A percentile compares a stretch with the other conserved stretches of the same genome.
phyloP scores from a whole-genome alignment of 2,888 invertebrate species.

The Ditylenchus weischeri region DNA sequence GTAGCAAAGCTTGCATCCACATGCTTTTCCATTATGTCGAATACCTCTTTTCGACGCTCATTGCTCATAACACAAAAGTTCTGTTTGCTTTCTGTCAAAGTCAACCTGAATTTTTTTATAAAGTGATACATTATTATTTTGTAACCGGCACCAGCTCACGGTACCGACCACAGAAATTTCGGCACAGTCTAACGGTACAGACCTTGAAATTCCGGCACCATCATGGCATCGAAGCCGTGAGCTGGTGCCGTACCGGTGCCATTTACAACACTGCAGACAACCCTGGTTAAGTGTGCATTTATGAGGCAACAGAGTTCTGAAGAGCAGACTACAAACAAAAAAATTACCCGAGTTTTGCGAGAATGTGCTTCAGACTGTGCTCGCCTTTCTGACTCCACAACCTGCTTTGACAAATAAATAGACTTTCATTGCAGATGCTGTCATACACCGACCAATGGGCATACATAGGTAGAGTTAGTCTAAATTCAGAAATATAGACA shows the following conservation, averaged over 20 bases:
- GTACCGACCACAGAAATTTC: too few relatives aligned
- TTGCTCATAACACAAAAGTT: slow-evolving; percentile 42
- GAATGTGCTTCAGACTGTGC: slow-evolving; percentile 38
- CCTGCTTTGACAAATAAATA: slow-evolving; percentile 46
- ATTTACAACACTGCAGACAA: too few relatives aligned
- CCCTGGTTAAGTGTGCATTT: too few relatives aligned
- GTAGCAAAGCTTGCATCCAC: slow-evolving; percentile 45
- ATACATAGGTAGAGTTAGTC: slow-evolving; percentile 49
- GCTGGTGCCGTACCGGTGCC: too few relatives aligned
- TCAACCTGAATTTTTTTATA: slow-evolving; percentile 49
- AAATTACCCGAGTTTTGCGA: slow-evolving; percentile 35
- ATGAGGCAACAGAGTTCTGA: slow-evolving; percentile 8
- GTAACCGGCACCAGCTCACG: too few relatives aligned
- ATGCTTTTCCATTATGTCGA: slow-evolving; percentile 43
- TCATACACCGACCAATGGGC: slow-evolving; percentile 49
- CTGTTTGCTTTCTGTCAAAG: slow-evolving; percentile 46
- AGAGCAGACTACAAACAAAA: background rate
- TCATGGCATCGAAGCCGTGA: too few relatives aligned
- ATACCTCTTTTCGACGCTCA: slow-evolving; percentile 43
- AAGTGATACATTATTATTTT: too few relatives aligned
- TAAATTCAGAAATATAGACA: slow-evolving; percentile 16
- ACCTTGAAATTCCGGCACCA: too few relatives aligned
- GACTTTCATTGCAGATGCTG: slow-evolving; percentile 46
- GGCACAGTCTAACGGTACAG: too few relatives aligned
- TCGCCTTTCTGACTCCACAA: slow-evolving; percentile 55